Percentiles rank a stretch among this genome's conserved stretches.
Evolutionary conservation across 2,888 invertebrate genomes (phyloP).

Genomic region (Glyphotaelius pellucidus): DNA sequence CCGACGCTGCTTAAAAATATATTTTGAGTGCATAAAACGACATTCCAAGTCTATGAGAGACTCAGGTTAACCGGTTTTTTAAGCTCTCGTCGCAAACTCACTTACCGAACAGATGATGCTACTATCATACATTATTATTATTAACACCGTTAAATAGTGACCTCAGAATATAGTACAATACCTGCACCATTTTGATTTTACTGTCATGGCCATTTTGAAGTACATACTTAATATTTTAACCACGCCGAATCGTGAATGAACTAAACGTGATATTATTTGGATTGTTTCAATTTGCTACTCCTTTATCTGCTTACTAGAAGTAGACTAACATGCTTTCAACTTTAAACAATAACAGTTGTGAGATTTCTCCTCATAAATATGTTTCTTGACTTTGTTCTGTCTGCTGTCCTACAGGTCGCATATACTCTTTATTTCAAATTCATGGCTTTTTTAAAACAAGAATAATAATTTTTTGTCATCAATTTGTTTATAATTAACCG

Average conservation of each 20-base stretch:
- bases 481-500: too few species aligned
- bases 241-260: neutral
- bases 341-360: too few species aligned
- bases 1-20: neutral
- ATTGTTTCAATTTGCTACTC: neutral
- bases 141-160: neutral
- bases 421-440: too few species aligned
- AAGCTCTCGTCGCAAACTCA: neutral
- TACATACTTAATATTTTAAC: neutral
- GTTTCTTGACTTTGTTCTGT: too few species aligned
- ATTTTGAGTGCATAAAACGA: neutral
- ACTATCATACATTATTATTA: neutral
- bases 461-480: too few species aligned
- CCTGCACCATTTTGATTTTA: neutral
- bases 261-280: neutral
- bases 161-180: neutral
- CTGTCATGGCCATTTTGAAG: neutral
- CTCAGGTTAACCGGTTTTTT: neutral
- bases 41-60: neutral
- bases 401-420: too few species aligned
- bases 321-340: too few species aligned
- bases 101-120: neutral
- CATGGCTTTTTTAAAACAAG: too few species aligned
- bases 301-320: neutral
- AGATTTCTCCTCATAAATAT: too few species aligned